Base-by-base conservation (phyloP, 2,113 vertebrate genomes). In the Numida meleagris region DNA sequence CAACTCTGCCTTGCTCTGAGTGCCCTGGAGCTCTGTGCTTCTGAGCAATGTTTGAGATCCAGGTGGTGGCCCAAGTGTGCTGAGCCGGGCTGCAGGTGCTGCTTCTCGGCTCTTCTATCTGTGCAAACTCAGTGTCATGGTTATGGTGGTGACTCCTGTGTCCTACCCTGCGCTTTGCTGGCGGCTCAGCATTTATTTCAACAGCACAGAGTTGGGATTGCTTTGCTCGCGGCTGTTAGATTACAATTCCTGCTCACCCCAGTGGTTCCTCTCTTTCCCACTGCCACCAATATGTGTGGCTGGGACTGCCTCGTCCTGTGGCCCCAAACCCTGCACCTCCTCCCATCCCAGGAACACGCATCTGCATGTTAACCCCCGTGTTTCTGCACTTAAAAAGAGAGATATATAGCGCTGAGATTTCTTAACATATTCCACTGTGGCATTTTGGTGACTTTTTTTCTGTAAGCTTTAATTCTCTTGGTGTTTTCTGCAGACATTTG, bases 241-340 rank as follows among this genome's bases (percentile, higher is more conserved):
- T 89, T 45, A 33, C 42, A 46, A 68, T 13, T 58, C 36, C 36
- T 20, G n/a, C 66, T 82, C 14, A 36, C 36, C 34, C 6, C 1
- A 1, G 1, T 1, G 1, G 31, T 65, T 55, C 43, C 42, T 67
- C 66, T 67, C 67, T 61, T 24, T 59, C 27, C 51, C 40, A 33
- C 43, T 87, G 70, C 53, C 33, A 20, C 24, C 19, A 21, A 20
- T 13, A 9, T n/a, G 5, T 61, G 33, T 36, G 34, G 42, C 10
- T 15, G 15, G 70, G 65, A 78, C 21, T 1, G 6, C 43, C 36
- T 48, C 17, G 4, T 23, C 12, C 12, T 14, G 4, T 4, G 0
- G 14, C 25, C 53, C 50, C 2, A 29, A 55, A 23, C 21, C 59
- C 50, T 6, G 19, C 0, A 0, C 9, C 3, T 10, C 3, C 34